Evolutionary conservation across 2,113 vertebrate species (phyloP), one percentile per base, ranked within the genome.

Genomic region (Tupaia tana): DNA sequence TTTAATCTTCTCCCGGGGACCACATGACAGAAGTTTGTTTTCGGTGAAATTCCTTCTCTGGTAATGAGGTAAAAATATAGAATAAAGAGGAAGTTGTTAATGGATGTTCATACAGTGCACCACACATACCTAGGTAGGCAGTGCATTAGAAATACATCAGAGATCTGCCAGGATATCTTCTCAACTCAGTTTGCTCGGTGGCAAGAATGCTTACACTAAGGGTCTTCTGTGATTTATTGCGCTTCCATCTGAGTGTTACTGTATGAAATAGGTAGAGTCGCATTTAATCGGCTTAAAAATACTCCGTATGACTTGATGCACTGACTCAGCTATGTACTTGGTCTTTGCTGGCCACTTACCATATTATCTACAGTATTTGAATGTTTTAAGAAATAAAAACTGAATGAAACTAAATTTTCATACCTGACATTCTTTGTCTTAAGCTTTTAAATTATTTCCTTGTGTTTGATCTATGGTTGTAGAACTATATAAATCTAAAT

Each of bases 131-230:
- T 95, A 86, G 74, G 18, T 89, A 75, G 2, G 1, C 0, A 0
- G 96, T 87, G 24, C 29, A 63, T 83, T 94, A 96, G 86, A 95
- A 92, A 82, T 22, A 75, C 70, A 25, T 63, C 67, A 69, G 29
- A 0, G 0, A 73, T 93, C 90, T 96, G n/a, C 66, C 64, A 86
- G 90, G 66, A 83, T 93, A 96, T 43, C 34, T 31, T 88, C 29
- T 71, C 91, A 81, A 43, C 31, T 73, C 86, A 59, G 9, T 95
- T 95, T 89, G 70, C 54, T 96, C 66, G 86, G 22, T 94, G 81
- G 56, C 34, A 80, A 86, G 66, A 95, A 95, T 91, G 27, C 74
- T 75, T 91, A 63, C 16, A 20, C 56, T 90, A 27, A 20, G 84
- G 69, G 67, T 88, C 1, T 22, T 92, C 96, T 95, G 29, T 95